Conservation (phyloP, 1,140 invertebrate species). For the Orussus abietinus region DNA sequence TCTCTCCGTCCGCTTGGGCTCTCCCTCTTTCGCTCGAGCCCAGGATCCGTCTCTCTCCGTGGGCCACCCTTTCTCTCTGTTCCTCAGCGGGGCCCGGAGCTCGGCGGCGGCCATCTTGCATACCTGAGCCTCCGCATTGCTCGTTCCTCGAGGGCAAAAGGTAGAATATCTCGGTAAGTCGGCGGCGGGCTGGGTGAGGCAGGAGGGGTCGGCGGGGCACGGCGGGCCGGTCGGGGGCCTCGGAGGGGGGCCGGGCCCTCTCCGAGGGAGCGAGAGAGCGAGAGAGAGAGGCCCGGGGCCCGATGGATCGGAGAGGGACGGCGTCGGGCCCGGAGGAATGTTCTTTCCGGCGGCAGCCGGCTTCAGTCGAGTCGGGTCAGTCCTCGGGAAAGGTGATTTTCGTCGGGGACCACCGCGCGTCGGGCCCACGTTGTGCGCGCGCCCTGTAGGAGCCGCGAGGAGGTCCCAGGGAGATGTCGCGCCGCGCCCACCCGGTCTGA, state of each 20-base stretch:
- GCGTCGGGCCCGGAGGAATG: constrained; percentile 49
- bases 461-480: too few relatives aligned
- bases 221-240: constrained; percentile 15
- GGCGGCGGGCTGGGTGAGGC: constrained; percentile 28
- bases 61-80: constrained; percentile 29
- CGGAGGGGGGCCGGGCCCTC: constrained; percentile 10
- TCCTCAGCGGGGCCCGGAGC: constrained; percentile 14
- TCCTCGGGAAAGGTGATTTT: constrained; percentile 41
- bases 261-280: constrained; percentile 5
- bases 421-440: constrained; percentile 6
- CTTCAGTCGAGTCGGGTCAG: constrained; percentile 50
- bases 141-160: constrained; percentile 56
- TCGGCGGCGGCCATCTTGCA: constrained; percentile 50
- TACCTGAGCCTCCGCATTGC: constrained; percentile 55
- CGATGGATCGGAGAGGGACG: constrained; percentile 48
- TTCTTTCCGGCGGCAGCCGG: constrained; percentile 31
- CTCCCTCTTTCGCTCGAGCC: too few relatives aligned
- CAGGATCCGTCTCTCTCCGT: too few relatives aligned
- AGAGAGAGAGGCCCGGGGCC: constrained; percentile 33
- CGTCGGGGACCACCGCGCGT: constrained; percentile 9
- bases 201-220: constrained; percentile 30
- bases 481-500: too few relatives aligned
- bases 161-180: constrained; percentile 51
- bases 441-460: too few relatives aligned
- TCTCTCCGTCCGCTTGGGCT: too few relatives aligned